Percentiles rank a stretch among this genome's conserved stretches.
Evolutionary conservation across 1,140 invertebrate species (phyloP).

Genomic region (Drosophila kanapiae): DNA sequence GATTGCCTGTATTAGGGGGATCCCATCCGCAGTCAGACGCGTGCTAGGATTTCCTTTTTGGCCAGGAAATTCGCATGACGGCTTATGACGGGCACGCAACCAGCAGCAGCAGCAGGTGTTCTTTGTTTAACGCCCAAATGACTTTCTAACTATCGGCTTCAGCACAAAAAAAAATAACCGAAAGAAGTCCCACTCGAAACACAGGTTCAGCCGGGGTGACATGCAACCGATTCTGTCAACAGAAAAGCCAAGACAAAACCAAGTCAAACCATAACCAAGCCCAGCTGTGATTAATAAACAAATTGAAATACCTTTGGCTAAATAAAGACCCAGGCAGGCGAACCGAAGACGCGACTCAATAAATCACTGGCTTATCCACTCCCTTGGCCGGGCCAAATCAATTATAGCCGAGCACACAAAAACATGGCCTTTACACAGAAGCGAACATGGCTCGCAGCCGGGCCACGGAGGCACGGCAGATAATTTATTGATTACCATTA

Average conservation of each 20-base stretch:
- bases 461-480: slow-evolving; percentile 25
- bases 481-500: slow-evolving; percentile 79
- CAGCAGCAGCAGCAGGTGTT: slow-evolving; percentile 51
- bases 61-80: slow-evolving; percentile 34
- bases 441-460: slow-evolving; percentile 10
- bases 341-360: slow-evolving; percentile 53
- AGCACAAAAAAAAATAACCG: no score
- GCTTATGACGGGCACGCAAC: slow-evolving; percentile 40
- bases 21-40: slow-evolving; percentile 8
- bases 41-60: slow-evolving; percentile 33
- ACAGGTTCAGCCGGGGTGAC: slow-evolving; percentile 25
- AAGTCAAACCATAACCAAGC: slow-evolving; percentile 12
- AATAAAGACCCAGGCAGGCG: slow-evolving; percentile 35
- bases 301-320: slow-evolving; percentile 54
- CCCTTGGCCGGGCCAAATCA: slow-evolving; percentile 51
- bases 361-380: slow-evolving; percentile 61
- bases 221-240: slow-evolving; percentile 59
- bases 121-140: slow-evolving; percentile 62
- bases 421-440: slow-evolving; percentile 48
- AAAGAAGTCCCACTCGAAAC: slow-evolving; percentile 17
- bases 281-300: slow-evolving; percentile 64
- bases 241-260: slow-evolving; percentile 34
- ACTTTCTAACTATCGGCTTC: slow-evolving; percentile 30
- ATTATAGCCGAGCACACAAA: slow-evolving; percentile 63
- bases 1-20: slow-evolving; percentile 59